phyloP scores from a whole-genome alignment of 2,113 vertebrate genomes.

The Odocoileus virginianus region DNA sequence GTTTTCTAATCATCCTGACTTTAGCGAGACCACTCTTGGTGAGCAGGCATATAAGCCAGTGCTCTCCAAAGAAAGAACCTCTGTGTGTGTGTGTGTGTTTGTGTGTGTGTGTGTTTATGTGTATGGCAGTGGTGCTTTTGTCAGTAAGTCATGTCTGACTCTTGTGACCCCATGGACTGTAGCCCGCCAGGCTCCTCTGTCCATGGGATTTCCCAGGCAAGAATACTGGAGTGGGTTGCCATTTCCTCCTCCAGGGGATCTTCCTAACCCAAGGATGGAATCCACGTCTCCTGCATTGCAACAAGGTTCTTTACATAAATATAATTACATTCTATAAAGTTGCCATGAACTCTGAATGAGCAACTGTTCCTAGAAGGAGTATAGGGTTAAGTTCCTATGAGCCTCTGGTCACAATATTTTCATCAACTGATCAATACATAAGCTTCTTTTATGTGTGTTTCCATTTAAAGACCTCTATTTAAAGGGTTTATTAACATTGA shows the following conservation, averaged over 20 bases:
- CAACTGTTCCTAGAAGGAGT: not conserved
- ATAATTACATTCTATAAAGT: not conserved
- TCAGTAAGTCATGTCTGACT: not conserved
- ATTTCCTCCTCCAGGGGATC: not conserved
- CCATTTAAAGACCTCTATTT: not conserved
- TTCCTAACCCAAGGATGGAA: not conserved
- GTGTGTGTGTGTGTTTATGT: no score
- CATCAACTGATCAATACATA: not conserved
- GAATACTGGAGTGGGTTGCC: not conserved
- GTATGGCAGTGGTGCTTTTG: not conserved
- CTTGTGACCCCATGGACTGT: not conserved
- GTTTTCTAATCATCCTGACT: rapidly evolving
- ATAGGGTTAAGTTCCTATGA: not conserved
- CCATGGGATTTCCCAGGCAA: not conserved
- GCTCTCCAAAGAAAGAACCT: not conserved
- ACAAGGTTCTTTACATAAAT: not conserved
- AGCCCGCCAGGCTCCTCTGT: not conserved
- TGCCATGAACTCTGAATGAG: not conserved
- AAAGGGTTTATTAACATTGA: not conserved
- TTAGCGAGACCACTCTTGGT: not conserved
- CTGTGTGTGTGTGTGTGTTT: no score
- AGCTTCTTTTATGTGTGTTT: not conserved
- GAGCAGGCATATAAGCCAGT: not conserved
- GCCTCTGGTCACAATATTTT: not conserved
- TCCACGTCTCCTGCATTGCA: not conserved